phyloP scores from a whole-genome alignment of 2,797 vertebrate genomes.

The Amphiprion clarkii region DNA sequence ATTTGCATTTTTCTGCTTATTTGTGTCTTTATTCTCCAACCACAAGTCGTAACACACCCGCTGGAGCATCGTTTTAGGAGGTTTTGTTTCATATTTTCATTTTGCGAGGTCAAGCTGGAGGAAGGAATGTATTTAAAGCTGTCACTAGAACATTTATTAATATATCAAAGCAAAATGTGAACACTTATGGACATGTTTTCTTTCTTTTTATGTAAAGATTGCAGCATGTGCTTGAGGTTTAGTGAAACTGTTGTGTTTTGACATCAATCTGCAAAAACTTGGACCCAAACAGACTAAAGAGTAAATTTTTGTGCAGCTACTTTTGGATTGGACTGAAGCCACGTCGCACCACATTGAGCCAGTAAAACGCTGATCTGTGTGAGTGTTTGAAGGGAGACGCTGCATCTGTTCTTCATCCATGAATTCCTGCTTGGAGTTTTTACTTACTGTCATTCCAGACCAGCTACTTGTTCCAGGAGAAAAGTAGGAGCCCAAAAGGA shows the following conservation, averaged over 20 bases:
- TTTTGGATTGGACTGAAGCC: neutral
- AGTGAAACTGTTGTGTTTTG: neutral
- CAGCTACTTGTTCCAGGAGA: no score
- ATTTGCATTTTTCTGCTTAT: neutral
- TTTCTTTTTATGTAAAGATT: neutral
- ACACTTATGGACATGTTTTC: neutral
- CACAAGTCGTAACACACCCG: conserved; percentile 4
- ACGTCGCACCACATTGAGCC: neutral
- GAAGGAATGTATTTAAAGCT: conserved; percentile 9
- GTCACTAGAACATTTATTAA: conserved; percentile 2
- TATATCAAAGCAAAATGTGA: conserved; percentile 1
- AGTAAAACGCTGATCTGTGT: neutral
- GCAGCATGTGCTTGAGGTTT: conserved; percentile 7
- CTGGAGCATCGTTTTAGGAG: conserved; percentile 20
- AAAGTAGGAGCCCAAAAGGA: no score
- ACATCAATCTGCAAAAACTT: conserved; percentile 3
- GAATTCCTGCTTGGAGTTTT: no score
- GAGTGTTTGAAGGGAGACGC: neutral
- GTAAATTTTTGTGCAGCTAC: neutral
- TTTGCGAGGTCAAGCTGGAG: neutral
- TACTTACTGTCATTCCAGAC: no score
- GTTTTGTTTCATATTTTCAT: conserved; percentile 15
- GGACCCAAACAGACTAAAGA: conserved; percentile 7
- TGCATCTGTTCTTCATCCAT: neutral
- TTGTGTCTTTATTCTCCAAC: neutral